Base-by-base conservation (phyloP, 1,140 invertebrate species). In the Drosophila kanapiae region DNA sequence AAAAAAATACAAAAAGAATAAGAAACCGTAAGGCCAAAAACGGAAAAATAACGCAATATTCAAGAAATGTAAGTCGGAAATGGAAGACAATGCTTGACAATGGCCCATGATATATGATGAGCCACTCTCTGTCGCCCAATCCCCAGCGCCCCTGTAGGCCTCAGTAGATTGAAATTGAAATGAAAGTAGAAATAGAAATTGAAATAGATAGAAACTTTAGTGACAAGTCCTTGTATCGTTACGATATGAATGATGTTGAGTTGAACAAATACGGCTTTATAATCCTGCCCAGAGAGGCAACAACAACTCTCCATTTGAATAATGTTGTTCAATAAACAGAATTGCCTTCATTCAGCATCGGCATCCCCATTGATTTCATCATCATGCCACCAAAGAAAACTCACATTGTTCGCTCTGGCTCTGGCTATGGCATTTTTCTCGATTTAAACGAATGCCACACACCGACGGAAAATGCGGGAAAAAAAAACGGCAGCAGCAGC, bases 281-380 rank as follows among this genome's bases (percentile, higher is more conserved):
- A 90, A 90, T 90, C 77, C 78, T 60, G 65, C 48, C 48, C 54
- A 54, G 47, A 8, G 35, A 42, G 43, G 3, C 31, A 6, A 31
- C 62, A 82, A 35, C 60, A 58, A 42, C 43, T 49, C 38, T 67
- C 31, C 68, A 83, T 87, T 88, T 88, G 77, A 88, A 90, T 90
- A 84, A 88, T 88, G 78, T 68, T 64, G 75, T 78, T 79, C 78
- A 90, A 88, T 90, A 90, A 90, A 78, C 72, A 56, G 64, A 90
- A 90, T 90, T 90, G 85, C 81, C 74, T 90, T 90, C 64, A 79
- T 85, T 85, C 81, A 74, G 57, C 54, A 56, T 56, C 58, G 60
- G 59, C 58, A 70, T 75, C 58, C 53, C 75, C 56, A 74, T 67
- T 63, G 47, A 59, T 67, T 72, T 61, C 74, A 62, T 78, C 53